phyloP scores from a whole-genome alignment of 1,140 invertebrate species.

The Polypedilum vanderplanki region DNA sequence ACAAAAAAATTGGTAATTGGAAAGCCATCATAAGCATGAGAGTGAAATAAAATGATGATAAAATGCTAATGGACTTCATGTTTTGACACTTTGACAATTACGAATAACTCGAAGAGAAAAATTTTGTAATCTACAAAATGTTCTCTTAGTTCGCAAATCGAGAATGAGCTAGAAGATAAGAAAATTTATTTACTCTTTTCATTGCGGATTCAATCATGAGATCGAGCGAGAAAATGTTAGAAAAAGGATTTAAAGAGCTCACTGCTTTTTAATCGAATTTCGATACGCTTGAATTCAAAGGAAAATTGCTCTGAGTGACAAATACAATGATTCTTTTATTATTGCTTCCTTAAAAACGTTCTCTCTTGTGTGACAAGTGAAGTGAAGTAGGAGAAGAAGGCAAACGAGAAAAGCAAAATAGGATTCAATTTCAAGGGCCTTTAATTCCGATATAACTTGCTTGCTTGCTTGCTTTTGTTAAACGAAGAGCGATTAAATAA shows the following conservation, averaged over 20 bases:
- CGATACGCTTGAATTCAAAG: background rate
- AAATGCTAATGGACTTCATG: background rate
- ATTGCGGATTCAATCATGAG: constrained; percentile 7
- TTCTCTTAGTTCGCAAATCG: background rate
- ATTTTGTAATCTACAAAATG: background rate
- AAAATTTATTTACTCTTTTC: background rate
- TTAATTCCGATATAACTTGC: constrained; percentile 4
- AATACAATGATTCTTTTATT: constrained; percentile 11
- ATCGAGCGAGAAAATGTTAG: background rate
- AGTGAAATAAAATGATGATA: background rate
- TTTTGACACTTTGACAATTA: constrained; percentile 28
- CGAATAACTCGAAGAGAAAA: background rate
- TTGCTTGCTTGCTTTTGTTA: background rate
- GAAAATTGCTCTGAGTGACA: constrained; percentile 24
- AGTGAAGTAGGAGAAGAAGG: constrained; percentile 4
- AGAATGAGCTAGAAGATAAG: too few relatives aligned
- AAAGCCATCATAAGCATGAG: background rate
- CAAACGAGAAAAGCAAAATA: background rate
- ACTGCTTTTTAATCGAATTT: constrained; percentile 27
- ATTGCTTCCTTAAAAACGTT: background rate
- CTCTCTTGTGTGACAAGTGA: background rate
- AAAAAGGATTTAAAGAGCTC: constrained; percentile 9
- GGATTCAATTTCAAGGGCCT: constrained; percentile 27
- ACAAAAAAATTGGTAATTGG: constrained; percentile 4
- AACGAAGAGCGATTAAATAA: constrained; percentile 24